phyloP scores from a whole-genome alignment of 2,888 invertebrate species.

The Silvanus unidentatus region DNA sequence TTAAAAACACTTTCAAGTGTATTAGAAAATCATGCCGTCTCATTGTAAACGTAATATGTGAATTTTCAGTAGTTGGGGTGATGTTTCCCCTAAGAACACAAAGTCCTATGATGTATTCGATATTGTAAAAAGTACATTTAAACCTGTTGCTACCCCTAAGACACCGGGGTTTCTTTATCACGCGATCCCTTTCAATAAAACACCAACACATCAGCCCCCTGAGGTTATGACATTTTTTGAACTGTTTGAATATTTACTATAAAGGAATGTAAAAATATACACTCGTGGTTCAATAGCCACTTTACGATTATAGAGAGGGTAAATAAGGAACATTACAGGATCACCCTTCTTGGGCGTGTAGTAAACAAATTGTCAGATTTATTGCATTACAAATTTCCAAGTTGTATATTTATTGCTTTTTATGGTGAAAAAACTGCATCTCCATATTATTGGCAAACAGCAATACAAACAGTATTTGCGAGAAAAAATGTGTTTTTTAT shows the following conservation, averaged over 20 bases:
- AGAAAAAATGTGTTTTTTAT: too few species aligned
- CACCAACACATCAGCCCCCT: conserved; percentile 27
- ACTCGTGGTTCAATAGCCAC: too few species aligned
- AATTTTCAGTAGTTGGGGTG: conserved; percentile 17
- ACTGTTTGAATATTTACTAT: conserved; percentile 25
- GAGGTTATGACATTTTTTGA: conserved; percentile 35
- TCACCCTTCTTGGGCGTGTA: too few species aligned
- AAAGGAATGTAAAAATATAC: conserved; percentile 18
- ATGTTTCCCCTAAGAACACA: conserved; percentile 27
- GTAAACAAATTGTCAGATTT: too few species aligned
- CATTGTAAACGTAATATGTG: conserved; percentile 6
- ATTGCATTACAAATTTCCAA: too few species aligned
- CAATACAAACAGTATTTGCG: too few species aligned
- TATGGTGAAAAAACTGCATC: too few species aligned
- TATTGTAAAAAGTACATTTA: conserved; percentile 41
- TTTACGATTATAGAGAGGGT: too few species aligned
- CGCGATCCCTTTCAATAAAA: conserved; percentile 34
- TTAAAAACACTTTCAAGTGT: neutral
- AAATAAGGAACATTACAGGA: too few species aligned
- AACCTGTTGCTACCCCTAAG: conserved; percentile 40
- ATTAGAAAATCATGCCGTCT: conserved; percentile 20
- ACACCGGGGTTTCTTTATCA: conserved; percentile 25
- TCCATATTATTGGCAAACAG: too few species aligned
- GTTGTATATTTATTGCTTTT: too few species aligned
- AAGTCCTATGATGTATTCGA: conserved; percentile 28